Base-by-base conservation (phyloP, 2,113 vertebrate genomes). In the Limanda limanda region DNA sequence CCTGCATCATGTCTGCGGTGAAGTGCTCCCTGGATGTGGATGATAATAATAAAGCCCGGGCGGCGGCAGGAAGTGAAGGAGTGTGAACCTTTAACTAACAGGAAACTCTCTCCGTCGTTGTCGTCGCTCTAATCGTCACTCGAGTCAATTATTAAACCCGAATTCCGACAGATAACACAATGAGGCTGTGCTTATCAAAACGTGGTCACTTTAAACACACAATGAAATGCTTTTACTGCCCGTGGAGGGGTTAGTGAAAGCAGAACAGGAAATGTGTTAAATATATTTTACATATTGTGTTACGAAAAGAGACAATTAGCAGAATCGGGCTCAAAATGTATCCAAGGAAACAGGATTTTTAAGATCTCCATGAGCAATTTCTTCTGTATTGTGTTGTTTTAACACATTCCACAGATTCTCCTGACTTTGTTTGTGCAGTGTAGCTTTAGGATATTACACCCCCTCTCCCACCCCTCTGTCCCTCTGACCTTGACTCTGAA, bases 41-140 rank as follows among this genome's bases (percentile, higher is more conserved):
- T 58, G 47, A 58, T 40, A 25, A 35, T 58, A 52, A 58, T 40
- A 25, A 35, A 35, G 61, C 14, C 59, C 63, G 70, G 35, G 37
- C 66, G 52, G 63, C 58, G 25, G 25, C 25, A 25, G 25, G 25
- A 25, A 48, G 51, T 1, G 51, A 52, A 9, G n/a, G 20, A 52
- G 47, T n/a, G 35, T 42, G 63, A 86, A 31, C 45, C 17, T 23
- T 31, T 67, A 54, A 71, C 42, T 52, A 71, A 71, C 20, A 20
- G n/a, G 18, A 52, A 18, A 20, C 18, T 0, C 5, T 6, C 48
- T 52, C 11, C 6, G 18, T 52, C 48, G 0, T n/a, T n/a, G n/a
- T n/a, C 6, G 42, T 63, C 55, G 42, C 17, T 67, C 15, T 37
- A 37, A 69, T 55, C 48, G 24, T 65, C 7, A 3, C 25, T 48